Base-by-base conservation (phyloP, 2,888 invertebrate genomes). In the Stenoptilia bipunctidactyla region DNA sequence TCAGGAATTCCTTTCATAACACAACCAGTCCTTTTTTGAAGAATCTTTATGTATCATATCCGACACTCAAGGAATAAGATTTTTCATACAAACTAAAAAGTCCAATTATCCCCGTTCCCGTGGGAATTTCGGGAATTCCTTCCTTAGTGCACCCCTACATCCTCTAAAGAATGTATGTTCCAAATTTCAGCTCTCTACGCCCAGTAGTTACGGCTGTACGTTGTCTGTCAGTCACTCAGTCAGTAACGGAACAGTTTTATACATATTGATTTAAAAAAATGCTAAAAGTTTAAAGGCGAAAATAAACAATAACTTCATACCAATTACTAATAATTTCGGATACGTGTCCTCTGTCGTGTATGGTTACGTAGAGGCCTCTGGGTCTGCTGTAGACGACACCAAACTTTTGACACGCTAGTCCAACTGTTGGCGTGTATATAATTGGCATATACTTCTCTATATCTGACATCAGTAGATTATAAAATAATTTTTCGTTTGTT, bases 361-460 rank as follows among this genome's bases (percentile, higher is more conserved):
- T 93, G 1, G 96, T 94, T 43, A 98, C 89, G 65, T 95, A 98
- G 1, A 98, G 86, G 42, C 97, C 97, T 58, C 94, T 90, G 0
- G 96, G 94, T 64, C 94, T 87, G 44, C 94, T 87, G 64, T 93
- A 95, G 57, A 95, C 92, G 40, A 95, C 87, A 25, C 97, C 97
- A 62, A 95, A 98, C 58, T 93, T 92, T 77, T 96, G 96, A 64
- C 97, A 98, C 0, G 96, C 97, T 56, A 92, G 83, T 3, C 97
- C 97, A 6, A 97, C 97, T 1, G 96, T 96, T 0, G 97, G 97
- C 1, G 97, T 98, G 65, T 98, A 98, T 9, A 98, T 93, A 53
- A 97, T 93, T 0, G 97, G 97, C 90, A 97, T 92, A 77, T 94
- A 88, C 56, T 90, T 87, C 64, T 95, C 94, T 39, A 96, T 90